A percentile compares a stretch with the other conserved stretches of the same genome.
Evolutionary conservation across 1,140 invertebrate genomes (phyloP).

Genomic region (Drosophila willistoni): DNA sequence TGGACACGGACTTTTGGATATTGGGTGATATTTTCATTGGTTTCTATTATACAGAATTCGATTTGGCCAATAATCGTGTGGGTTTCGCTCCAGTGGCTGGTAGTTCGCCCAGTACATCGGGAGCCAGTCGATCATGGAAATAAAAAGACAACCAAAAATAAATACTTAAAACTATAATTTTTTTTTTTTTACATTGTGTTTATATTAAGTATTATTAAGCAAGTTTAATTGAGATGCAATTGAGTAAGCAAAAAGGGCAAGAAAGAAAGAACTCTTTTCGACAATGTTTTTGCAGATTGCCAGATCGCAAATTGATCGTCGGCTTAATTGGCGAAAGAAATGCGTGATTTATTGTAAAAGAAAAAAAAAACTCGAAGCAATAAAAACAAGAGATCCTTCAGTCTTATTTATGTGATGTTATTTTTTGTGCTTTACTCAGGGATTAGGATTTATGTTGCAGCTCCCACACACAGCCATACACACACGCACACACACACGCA

Average conservation of each 20-base stretch:
- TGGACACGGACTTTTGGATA: conserved; percentile 66
- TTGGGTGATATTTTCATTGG: conserved; percentile 88
- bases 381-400: conserved; percentile 25
- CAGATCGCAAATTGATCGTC: conserved; percentile 46
- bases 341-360: conserved; percentile 71
- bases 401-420: conserved; percentile 74
- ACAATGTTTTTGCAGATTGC: conserved; percentile 16
- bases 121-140: conserved; percentile 23
- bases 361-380: background rate
- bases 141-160: background rate
- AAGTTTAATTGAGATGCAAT: background rate
- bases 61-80: conserved; percentile 87
- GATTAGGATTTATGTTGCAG: conserved; percentile 61
- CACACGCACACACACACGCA: background rate
- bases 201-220: no score
- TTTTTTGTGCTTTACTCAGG: conserved; percentile 63
- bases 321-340: conserved; percentile 62
- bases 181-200: background rate
- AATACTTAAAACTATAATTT: background rate
- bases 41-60: conserved; percentile 89
- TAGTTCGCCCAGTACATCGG: background rate
- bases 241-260: background rate
- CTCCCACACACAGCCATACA: conserved; percentile 44
- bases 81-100: conserved; percentile 84
- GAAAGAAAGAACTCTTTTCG: background rate